These are phyloP conservation scores for Cariama cristata DNA, from an alignment of 2,113 vertebrate species.

Conservation along the genomic window DNA sequence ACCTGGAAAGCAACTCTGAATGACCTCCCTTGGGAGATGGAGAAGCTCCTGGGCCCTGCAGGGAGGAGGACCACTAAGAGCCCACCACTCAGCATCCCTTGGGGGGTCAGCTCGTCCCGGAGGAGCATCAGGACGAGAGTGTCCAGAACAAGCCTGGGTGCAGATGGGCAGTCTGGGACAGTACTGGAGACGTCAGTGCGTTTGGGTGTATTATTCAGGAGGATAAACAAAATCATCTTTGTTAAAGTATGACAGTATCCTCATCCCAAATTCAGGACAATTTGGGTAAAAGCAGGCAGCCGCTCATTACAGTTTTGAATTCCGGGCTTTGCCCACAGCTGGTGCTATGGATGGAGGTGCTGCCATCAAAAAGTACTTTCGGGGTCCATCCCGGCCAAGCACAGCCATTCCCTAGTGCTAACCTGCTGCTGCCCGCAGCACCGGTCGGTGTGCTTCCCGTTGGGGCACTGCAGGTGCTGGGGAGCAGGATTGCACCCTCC, in stretches of 20 bases:
- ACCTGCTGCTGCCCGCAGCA: background rate
- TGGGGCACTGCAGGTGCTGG: background rate
- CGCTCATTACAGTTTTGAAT: rapidly evolving
- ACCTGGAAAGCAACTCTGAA: background rate
- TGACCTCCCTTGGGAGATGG: background rate
- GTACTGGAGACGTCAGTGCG: rapidly evolving
- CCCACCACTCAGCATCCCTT: rapidly evolving
- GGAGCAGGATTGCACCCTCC: background rate
- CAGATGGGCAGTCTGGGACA: background rate
- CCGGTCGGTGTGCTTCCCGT: rapidly evolving
- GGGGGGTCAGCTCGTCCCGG: rapidly evolving
- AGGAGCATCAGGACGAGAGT: background rate
- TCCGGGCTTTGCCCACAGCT: rapidly evolving
- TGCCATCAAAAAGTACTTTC: rapidly evolving
- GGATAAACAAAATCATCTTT: background rate
- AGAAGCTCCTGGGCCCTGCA: background rate
- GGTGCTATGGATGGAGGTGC: background rate
- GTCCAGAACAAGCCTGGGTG: background rate
- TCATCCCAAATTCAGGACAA: background rate
- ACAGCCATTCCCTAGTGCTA: background rate
- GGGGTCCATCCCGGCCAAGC: background rate
- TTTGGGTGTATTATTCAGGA: rapidly evolving
- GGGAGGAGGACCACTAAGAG: rapidly evolving
- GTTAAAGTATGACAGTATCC: background rate
- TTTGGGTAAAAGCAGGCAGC: background rate